Conservation (phyloP, 2,797 vertebrate genomes). For the Parauchenoglanis punctatus region DNA sequence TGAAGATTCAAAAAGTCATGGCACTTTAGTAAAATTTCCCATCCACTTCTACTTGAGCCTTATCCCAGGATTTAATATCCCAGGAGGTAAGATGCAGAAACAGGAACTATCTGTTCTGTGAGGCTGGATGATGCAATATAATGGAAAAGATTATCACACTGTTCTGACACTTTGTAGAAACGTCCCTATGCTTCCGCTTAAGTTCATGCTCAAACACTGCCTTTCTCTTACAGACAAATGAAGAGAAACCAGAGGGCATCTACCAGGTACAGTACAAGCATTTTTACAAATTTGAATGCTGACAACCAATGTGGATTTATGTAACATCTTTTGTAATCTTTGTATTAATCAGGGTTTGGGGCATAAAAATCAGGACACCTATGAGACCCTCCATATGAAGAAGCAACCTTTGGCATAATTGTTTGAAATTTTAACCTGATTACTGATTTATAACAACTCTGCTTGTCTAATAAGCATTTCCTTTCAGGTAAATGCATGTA, state of each 20-base stretch:
- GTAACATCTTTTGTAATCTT: neutral
- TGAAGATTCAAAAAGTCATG: neutral
- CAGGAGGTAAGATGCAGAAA: neutral
- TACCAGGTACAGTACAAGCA: constrained; percentile 74
- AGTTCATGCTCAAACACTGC: neutral
- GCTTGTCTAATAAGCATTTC: neutral
- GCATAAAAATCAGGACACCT: constrained; percentile 58
- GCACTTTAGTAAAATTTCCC: neutral
- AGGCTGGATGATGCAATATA: neutral
- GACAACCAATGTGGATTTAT: neutral
- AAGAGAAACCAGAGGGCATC: constrained; percentile 58
- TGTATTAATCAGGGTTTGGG: constrained; percentile 65
- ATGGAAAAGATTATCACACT: neutral
- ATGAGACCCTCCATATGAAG: constrained; percentile 67
- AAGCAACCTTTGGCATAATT: constrained; percentile 46
- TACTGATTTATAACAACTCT: neutral
- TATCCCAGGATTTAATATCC: neutral
- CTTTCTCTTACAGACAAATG: neutral
- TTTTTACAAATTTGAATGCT: constrained; percentile 23
- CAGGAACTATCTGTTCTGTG: neutral
- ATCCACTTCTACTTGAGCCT: neutral
- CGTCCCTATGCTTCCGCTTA: neutral
- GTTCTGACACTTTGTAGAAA: constrained; percentile 19
- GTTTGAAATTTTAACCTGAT: neutral
- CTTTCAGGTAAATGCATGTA: neutral